Conservation (phyloP, 2,113 vertebrate species). For the Pelvicachromis taeniatus region DNA sequence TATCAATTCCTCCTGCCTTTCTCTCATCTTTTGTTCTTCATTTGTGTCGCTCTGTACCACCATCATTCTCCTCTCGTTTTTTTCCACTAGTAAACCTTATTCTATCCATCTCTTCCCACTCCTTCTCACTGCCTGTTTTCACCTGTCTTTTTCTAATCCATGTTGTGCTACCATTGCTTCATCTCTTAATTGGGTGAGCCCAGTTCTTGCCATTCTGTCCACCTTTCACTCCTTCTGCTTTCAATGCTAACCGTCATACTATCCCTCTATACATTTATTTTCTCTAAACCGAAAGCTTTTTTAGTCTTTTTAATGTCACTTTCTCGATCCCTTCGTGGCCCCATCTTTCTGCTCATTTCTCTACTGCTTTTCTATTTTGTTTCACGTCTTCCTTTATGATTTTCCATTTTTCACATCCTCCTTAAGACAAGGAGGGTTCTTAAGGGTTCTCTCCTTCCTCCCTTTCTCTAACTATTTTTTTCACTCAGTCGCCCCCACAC, state of each 20-base stretch:
- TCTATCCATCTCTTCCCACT: conserved; percentile 15
- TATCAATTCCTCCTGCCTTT: not conserved
- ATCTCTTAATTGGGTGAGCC: not conserved
- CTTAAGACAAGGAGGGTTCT: not conserved
- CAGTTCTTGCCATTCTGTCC: not conserved
- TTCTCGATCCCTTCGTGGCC: not conserved
- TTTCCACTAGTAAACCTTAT: not conserved
- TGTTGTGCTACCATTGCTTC: not conserved
- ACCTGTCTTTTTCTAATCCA: not conserved
- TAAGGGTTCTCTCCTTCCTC: not conserved
- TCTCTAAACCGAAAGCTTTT: not conserved
- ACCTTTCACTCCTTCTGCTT: not conserved
- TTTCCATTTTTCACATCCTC: not conserved
- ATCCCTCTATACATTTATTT: not conserved
- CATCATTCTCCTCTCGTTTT: not conserved
- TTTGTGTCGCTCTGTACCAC: not conserved
- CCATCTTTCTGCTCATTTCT: not conserved
- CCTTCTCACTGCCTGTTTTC: not conserved
- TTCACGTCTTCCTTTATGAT: not conserved
- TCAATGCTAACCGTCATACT: not conserved
- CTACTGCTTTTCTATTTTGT: not conserved
- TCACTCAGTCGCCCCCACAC: not conserved
- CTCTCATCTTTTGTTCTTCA: not conserved
- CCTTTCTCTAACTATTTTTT: not conserved
- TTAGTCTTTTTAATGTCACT: not conserved